phyloP scores from a whole-genome alignment of 2,888 invertebrate species.

The Rhopalosiphum nymphaeae region DNA sequence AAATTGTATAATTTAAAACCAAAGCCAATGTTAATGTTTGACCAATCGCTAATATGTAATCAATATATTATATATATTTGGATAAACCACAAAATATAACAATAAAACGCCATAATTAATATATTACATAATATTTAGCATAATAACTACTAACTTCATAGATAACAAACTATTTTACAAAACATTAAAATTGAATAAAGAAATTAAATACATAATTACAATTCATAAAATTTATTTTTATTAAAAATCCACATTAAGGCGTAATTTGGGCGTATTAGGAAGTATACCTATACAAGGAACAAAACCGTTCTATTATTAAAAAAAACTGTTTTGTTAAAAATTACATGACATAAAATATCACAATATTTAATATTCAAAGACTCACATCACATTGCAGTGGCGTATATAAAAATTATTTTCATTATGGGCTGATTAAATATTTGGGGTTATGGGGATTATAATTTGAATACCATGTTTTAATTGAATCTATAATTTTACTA shows the following conservation, averaged over 20 bases:
- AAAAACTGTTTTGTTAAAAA: constrained; percentile 33
- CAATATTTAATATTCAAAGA: constrained; percentile 25
- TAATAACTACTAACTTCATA: constrained; percentile 41
- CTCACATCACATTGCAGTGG: neutral
- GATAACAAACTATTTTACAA: constrained; percentile 49
- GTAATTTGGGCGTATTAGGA: neutral
- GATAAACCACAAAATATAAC: constrained; percentile 28
- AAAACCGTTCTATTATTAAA: constrained; percentile 50
- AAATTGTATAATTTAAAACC: neutral
- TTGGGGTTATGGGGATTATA: neutral
- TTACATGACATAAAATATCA: constrained; percentile 37
- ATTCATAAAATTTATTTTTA: neutral
- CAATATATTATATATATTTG: neutral
- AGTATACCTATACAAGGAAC: constrained; percentile 52
- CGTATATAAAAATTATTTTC: neutral
- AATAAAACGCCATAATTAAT: constrained; percentile 36
- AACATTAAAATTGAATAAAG: constrained; percentile 38
- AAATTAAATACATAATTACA: constrained; percentile 50
- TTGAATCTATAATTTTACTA: neutral
- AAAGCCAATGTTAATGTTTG: neutral
- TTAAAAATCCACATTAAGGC: constrained; percentile 37
- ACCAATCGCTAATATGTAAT: neutral
- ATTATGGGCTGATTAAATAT: neutral
- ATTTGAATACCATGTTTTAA: neutral
- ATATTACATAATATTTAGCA: constrained; percentile 40